Conservation (phyloP, 1,140 invertebrate genomes). For the Spodoptera frugiperda region DNA sequence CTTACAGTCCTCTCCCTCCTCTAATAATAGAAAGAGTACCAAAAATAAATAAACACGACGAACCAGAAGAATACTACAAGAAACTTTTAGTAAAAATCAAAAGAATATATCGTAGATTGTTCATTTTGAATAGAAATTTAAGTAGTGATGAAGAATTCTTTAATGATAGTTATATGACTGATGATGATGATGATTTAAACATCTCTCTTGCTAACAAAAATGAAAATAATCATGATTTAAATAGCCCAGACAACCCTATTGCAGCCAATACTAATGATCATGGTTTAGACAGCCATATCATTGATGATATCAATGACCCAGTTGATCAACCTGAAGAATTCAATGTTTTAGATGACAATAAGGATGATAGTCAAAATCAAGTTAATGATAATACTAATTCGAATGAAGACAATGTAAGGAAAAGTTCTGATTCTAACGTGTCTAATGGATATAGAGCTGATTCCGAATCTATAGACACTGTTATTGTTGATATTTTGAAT, state of each 20-base stretch:
- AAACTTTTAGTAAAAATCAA: slow-evolving; percentile 56
- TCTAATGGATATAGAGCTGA: slow-evolving; percentile 5
- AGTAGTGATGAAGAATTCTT: neutral
- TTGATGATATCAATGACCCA: neutral
- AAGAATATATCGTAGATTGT: slow-evolving; percentile 54
- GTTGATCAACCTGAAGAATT: neutral
- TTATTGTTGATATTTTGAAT: neutral
- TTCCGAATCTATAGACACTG: neutral
- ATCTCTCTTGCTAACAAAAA: no score
- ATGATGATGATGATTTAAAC: neutral
- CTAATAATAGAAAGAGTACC: slow-evolving; percentile 61
- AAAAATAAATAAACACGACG: slow-evolving; percentile 52
- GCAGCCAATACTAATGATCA: no score
- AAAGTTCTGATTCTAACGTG: neutral
- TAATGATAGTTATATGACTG: neutral
- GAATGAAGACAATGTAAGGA: neutral
- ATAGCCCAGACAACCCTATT: no score
- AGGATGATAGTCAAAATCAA: neutral
- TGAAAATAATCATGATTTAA: neutral
- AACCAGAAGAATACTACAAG: slow-evolving; percentile 60
- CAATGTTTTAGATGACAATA: neutral
- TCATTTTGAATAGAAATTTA: slow-evolving; percentile 30
- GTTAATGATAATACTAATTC: neutral
- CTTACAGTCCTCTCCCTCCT: slow-evolving; percentile 60
- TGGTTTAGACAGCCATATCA: neutral